Conservation (phyloP, 2,113 vertebrate species). For the Pedionomus torquatus region DNA sequence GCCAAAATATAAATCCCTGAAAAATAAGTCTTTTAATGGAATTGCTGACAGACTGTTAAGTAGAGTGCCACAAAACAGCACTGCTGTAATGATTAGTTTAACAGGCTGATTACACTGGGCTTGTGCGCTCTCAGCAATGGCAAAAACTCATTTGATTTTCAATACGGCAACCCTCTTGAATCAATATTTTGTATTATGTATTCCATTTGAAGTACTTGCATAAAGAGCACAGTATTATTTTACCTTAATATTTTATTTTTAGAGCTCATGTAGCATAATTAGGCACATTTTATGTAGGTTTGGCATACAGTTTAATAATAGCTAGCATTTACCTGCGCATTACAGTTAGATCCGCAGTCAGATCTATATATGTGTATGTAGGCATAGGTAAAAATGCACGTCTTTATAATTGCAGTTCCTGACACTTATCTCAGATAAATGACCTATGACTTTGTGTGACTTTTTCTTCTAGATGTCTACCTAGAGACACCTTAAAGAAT, state of each 20-base stretch:
- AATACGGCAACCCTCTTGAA: constrained; percentile 41
- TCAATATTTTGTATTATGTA: constrained; percentile 60
- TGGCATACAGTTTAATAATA: neutral
- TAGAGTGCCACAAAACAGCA: constrained; percentile 36
- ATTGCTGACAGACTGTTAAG: constrained; percentile 47
- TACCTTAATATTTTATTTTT: constrained; percentile 44
- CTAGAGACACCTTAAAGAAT: neutral
- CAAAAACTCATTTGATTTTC: constrained; percentile 68
- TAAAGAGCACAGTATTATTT: neutral
- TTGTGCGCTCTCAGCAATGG: constrained; percentile 53
- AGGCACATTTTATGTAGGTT: neutral
- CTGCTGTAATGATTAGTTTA: constrained; percentile 61
- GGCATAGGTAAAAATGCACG: neutral
- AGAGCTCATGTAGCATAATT: neutral
- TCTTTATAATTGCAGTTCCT: neutral
- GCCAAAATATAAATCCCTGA: neutral
- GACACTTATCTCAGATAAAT: neutral
- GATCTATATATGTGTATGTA: neutral
- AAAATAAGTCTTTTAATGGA: constrained; percentile 12
- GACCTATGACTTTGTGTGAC: neutral
- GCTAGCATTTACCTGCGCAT: neutral
- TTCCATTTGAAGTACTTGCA: constrained; percentile 50
- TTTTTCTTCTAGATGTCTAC: neutral
- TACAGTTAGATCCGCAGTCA: neutral
- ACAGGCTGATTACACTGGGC: constrained; percentile 51